Evolutionary conservation across 2,888 invertebrate genomes (phyloP), one percentile per base, ranked within the genome.

Genomic region (Luperina nickerlii): DNA sequence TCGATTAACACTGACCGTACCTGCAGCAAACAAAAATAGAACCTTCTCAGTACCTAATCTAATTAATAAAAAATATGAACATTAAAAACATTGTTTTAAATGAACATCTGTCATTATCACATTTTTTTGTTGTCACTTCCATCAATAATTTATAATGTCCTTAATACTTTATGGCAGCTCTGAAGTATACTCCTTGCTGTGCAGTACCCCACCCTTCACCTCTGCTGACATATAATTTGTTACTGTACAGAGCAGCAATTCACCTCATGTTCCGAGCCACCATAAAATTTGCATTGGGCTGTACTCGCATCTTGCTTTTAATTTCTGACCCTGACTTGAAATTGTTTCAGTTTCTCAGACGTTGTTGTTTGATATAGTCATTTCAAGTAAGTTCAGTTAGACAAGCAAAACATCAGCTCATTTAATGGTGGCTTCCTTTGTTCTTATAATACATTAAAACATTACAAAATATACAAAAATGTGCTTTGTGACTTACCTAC

Each of bases 21-120:
- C 62, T 38, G 11, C 69, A 70, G 18, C 11, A 45, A 42, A 75
- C 27, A 63, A 63, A 48, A 68, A 32, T 51, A 71, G 24, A 62
- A 67, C 0, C 42, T 60, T 60, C 20, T 67, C 15, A 45, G 8
- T 24, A 32, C 1, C 4, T 32, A 9, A 32, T 51, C 32, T 74
- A 38, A n/a, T 1, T n/a, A 11, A 60, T n/a, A 32, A 54, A 54
- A n/a, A 42, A 11, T 20, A 70, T 60, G 42, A 74, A 32, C 48
- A 79, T 62, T 78, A 8, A 4, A 20, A 1, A 27, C 8, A 18
- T 42, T 63, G 24, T 38, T 75, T 42, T 18, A 27, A 51, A 48
- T 27, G 20, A 63, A 45, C 32, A n/a, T 11, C n/a, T 27, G 38
- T 2, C 13, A n/a, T 8, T 57, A 57, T 48, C 54, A 65, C 45